Evolutionary conservation across 2,797 vertebrate species (phyloP), one percentile per base, ranked within the genome.

Genomic region (Erethizon dorsatum): DNA sequence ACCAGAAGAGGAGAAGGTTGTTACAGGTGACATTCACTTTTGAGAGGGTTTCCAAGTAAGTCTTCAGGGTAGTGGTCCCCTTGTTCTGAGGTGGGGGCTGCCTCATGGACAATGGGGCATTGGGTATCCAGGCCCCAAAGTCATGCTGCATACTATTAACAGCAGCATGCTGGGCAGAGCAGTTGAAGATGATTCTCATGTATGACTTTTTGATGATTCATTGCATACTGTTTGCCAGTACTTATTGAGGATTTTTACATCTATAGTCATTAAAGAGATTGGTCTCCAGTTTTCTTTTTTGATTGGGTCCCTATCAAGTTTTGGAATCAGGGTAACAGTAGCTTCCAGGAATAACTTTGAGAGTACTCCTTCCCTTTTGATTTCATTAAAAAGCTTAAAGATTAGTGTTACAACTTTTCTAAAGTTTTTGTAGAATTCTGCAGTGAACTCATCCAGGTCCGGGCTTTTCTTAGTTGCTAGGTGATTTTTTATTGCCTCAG

Each of bases 61-160:
- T 98, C 52, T 98, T 54, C 96, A 98, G 97, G 56, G 97, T 99
- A 5, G 98, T 97, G 11, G 97, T 95, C 2, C 99, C 99, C 96
- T 99, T 99, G 10, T 85, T 96, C 77, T 96, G 97, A 2, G 98
- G 99, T 83, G 99, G 99, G 50, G 98, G 98, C 73, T 98, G 98
- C 88, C 84, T 97, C 98, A 99, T 98, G 75, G 98, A 90, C 28
- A 98, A 94, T 0, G 99, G 96, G 2, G 96, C 84, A 84, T 99
- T 99, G n/a, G 99, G 99, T 90, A 98, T 82, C 98, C 99, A 99
- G 94, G 97, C 89, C 12, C 94, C 87, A 97, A 98, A 99, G 97
- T 99, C 99, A 82, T 98, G 99, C 99, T 99, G 97, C 98, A 13
- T 5, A 56, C 54, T 17, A 56, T 5, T 56, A 14, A 56, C 54